Conservation (phyloP, 2,888 invertebrate genomes). For the Scaptomyza flava region DNA sequence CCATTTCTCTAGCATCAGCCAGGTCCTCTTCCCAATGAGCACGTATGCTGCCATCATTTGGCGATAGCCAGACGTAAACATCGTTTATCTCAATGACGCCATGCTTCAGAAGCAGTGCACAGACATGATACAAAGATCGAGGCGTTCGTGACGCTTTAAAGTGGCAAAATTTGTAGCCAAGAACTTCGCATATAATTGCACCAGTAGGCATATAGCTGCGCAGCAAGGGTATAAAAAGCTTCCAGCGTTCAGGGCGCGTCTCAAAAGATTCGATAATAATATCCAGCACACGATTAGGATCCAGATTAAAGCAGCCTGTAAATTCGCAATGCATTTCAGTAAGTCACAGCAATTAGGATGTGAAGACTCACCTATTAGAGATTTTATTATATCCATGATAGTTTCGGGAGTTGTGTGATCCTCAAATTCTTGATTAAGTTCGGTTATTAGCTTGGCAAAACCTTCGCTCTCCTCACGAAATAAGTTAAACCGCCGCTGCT, state of each 20-base stretch:
- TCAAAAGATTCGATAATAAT: slow-evolving; percentile 98
- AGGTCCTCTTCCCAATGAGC: slow-evolving; percentile 93
- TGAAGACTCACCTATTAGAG: slow-evolving; percentile 91
- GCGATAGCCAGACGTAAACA: slow-evolving; percentile 95
- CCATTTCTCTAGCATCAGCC: slow-evolving; percentile 93
- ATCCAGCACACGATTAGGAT: slow-evolving; percentile 98
- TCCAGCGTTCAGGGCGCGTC: slow-evolving; percentile 90
- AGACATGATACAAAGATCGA: slow-evolving; percentile 93
- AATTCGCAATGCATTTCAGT: not conserved
- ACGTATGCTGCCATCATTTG: slow-evolving; percentile 92
- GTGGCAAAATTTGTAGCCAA: slow-evolving; percentile 95
- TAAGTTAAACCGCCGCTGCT: slow-evolving; percentile 99
- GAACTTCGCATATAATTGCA: slow-evolving; percentile 95
- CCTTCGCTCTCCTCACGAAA: slow-evolving; percentile 99
- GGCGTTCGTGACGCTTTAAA: slow-evolving; percentile 88
- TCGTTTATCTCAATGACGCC: slow-evolving; percentile 93
- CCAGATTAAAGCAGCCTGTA: slow-evolving; percentile 98
- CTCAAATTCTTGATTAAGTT: slow-evolving; percentile 92
- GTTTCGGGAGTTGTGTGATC: slow-evolving; percentile 86
- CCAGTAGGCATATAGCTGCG: slow-evolving; percentile 95
- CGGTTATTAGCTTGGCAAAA: slow-evolving; percentile 97
- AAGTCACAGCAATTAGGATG: not conserved
- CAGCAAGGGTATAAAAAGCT: slow-evolving; percentile 93
- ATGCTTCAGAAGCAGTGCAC: slow-evolving; percentile 95
- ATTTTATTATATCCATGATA: slow-evolving; percentile 95